These are phyloP conservation scores for Aldabrachelys gigantea DNA, from an alignment of 2,113 vertebrate species.

Conservation along the genomic window DNA sequence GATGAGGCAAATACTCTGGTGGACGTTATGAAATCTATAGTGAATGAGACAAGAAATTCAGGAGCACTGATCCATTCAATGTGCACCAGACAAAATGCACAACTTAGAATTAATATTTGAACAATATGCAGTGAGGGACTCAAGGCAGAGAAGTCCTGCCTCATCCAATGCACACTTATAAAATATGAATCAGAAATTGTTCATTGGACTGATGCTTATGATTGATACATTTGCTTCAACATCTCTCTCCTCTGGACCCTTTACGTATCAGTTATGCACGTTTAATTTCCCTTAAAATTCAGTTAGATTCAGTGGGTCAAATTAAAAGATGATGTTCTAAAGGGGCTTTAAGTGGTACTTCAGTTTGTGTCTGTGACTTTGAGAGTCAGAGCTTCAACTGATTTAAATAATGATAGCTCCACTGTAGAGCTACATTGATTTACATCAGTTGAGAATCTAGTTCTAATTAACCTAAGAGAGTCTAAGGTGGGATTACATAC, in stretches of 20 bases:
- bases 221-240: slow-evolving; percentile 39
- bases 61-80: not conserved
- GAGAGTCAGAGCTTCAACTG: not conserved
- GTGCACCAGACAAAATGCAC: not conserved
- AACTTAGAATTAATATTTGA: not conserved
- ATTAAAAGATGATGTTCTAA: not conserved
- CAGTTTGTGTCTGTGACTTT: not conserved
- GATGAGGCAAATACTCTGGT: not conserved
- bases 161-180: slow-evolving; percentile 44
- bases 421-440: not conserved
- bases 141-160: not conserved
- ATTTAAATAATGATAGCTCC: not conserved
- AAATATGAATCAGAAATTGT: slow-evolving; percentile 37
- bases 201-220: slow-evolving; percentile 26
- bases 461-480: not conserved
- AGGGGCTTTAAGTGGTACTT: not conserved
- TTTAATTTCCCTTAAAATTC: not conserved
- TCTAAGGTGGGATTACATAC: not conserved
- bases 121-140: not conserved
- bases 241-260: not conserved
- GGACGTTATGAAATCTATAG: not conserved
- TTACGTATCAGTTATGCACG: not conserved
- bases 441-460: not conserved
- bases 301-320: not conserved
- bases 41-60: not conserved